These are phyloP conservation scores for Drosophila fuyamai DNA, from an alignment of 1,140 invertebrate species.

Conservation along the genomic window DNA sequence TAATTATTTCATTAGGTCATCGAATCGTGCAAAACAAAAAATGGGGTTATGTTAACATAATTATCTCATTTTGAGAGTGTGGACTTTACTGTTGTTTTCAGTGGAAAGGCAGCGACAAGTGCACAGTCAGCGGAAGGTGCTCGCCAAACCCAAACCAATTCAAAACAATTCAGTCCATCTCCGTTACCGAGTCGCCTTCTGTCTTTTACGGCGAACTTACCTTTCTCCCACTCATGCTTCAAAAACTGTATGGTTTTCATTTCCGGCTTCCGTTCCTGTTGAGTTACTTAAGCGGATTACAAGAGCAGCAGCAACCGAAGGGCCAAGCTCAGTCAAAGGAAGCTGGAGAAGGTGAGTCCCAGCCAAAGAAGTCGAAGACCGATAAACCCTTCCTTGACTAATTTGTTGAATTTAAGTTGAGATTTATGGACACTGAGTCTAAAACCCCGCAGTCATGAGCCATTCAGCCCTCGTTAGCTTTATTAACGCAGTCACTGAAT, in stretches of 20 bases:
- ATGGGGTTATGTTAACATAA: too few relatives aligned
- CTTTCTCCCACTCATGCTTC: slow-evolving; percentile 44
- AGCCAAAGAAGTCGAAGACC: slow-evolving; percentile 9
- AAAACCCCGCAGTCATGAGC: neutral
- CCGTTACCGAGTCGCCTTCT: slow-evolving; percentile 13
- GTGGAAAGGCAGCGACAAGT: slow-evolving; percentile 21
- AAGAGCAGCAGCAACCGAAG: slow-evolving; percentile 42
- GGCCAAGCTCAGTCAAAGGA: slow-evolving; percentile 7
- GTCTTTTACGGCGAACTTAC: slow-evolving; percentile 25
- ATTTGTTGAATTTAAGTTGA: slow-evolving; percentile 44
- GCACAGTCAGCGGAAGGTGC: slow-evolving; percentile 59
- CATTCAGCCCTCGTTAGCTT: slow-evolving; percentile 15
- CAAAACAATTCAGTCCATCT: slow-evolving; percentile 13
- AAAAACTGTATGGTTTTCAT: slow-evolving; percentile 78
- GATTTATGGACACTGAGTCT: slow-evolving; percentile 19
- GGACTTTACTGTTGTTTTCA: neutral
- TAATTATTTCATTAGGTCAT: too few relatives aligned
- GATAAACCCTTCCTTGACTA: slow-evolving; percentile 8
- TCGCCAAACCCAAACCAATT: slow-evolving; percentile 39
- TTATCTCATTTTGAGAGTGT: neutral
- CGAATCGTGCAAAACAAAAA: too few relatives aligned
- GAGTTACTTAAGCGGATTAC: slow-evolving; percentile 81
- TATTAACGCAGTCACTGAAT: slow-evolving; percentile 17
- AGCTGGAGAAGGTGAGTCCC: slow-evolving; percentile 12
- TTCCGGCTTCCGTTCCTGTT: slow-evolving; percentile 76